These are phyloP conservation scores for Willisornis vidua DNA, from an alignment of 2,113 vertebrate genomes.

Conservation along the genomic window DNA sequence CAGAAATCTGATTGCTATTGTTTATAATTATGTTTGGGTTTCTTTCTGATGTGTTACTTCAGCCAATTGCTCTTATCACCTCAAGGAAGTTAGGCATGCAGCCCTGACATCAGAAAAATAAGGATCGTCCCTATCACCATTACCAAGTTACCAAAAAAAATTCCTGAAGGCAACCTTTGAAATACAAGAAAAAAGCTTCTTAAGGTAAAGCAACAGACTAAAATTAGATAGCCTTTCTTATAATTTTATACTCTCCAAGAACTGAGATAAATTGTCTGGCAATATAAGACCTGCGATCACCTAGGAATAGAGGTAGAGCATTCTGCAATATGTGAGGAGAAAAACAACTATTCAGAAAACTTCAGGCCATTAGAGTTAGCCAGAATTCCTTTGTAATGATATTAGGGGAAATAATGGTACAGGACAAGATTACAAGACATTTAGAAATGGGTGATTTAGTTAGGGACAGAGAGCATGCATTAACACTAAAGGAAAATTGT, in stretches of 20 bases:
- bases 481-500: conserved; percentile 18
- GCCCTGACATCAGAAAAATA: not conserved
- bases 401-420: conserved; percentile 30
- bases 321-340: not conserved
- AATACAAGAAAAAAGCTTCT: not conserved
- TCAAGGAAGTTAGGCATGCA: not conserved
- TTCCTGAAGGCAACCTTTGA: not conserved
- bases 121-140: not conserved
- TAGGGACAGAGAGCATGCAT: not conserved
- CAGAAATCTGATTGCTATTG: not conserved
- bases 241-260: not conserved
- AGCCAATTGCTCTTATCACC: not conserved
- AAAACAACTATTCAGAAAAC: conserved; percentile 12
- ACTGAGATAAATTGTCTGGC: not conserved
- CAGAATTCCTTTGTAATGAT: not conserved
- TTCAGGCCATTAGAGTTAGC: not conserved
- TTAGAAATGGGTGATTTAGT: conserved; percentile 39
- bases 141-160: not conserved
- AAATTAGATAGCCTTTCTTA: not conserved
- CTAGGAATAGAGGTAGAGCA: not conserved
- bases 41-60: not conserved
- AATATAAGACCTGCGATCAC: not conserved
- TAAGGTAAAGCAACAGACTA: not conserved
- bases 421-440: conserved; percentile 37
- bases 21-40: not conserved